Evolutionary conservation across 2,888 invertebrate species (phyloP), one percentile per base, ranked within the genome.

Genomic region (Xylota sylvarum): DNA sequence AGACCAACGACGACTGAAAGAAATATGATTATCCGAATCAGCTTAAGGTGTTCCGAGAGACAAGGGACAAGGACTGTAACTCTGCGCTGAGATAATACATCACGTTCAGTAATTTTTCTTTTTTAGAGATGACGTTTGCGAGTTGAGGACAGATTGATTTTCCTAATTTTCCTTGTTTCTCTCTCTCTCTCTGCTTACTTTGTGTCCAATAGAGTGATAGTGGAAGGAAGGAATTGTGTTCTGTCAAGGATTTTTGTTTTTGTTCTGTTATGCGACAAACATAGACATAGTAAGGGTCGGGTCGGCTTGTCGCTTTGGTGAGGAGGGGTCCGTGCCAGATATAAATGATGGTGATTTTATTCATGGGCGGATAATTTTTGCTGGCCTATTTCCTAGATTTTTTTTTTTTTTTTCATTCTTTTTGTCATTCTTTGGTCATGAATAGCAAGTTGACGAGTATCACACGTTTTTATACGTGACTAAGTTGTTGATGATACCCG

Each of bases 291-390:
- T n/a, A n/a, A n/a, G 30, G 43, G 30, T 37, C 37, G 58, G 62
- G 52, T 72, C 43, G 62, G 48, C 69, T 48, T 76, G 70, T 56
- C 55, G 56, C 48, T 27, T 65, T 23, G 10, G 32, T 9, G 7
- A 2, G 14, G 6, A 19, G 17, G 43, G 12, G 40, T 52, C 64
- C 70, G 55, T 70, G 62, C 55, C 17, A 62, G 52, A 70, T 73
- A 86, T 77, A 82, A 77, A 86, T 82, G 82, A 82, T 86, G 86
- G 56, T 78, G 86, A 78, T 86, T 86, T 86, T 82, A 82, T 86
- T 86, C 73, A 69, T 78, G 82, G 82, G 77, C 62, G 73, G 77
- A 86, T 86, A 82, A 78, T 62, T 82, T 77, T 48, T 78, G 65
- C 50, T 77, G 82, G 62, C 86, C 82, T 69, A 77, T 64, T 64